Conservation (phyloP, 2,113 vertebrate genomes). For the Atractosteus spatula region DNA sequence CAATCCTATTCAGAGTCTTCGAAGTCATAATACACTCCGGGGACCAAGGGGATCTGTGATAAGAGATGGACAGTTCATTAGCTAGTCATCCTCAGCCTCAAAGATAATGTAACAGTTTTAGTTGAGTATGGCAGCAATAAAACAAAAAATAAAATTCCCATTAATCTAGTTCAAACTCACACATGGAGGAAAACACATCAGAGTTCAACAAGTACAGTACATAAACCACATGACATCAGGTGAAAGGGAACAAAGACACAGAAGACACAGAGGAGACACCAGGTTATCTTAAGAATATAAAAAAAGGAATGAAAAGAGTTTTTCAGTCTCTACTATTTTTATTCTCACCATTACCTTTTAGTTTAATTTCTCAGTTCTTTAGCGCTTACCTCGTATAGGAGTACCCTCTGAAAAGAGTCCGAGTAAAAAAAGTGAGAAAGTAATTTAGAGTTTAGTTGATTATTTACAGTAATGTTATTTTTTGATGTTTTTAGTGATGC, state of each 20-base stretch:
- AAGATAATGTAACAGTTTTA: no score
- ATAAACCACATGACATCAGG: slow-evolving; percentile 15
- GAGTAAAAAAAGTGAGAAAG: slow-evolving; percentile 47
- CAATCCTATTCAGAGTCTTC: no score
- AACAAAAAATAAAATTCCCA: no score
- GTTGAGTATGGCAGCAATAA: no score
- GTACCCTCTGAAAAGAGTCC: slow-evolving; percentile 90
- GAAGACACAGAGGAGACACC: slow-evolving; percentile 16
- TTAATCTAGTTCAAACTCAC: slow-evolving; percentile 7
- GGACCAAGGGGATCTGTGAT: no score
- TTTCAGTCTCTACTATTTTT: not conserved
- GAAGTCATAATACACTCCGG: no score
- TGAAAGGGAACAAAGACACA: slow-evolving; percentile 29
- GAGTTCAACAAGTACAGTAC: slow-evolving; percentile 12
- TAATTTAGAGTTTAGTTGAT: slow-evolving; percentile 54
- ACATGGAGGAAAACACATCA: slow-evolving; percentile 16
- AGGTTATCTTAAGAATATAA: slow-evolving; percentile 13
- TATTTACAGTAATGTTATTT: slow-evolving; percentile 29
- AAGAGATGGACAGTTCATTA: no score
- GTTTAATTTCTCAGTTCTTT: slow-evolving; percentile 36
- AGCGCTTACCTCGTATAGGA: slow-evolving; percentile 96
- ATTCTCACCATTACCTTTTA: slow-evolving; percentile 11
- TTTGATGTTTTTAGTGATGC: not conserved
- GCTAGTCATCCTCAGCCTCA: no score
- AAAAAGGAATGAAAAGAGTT: slow-evolving; percentile 34